Base-by-base conservation (phyloP, 1,140 invertebrate species). In the Drosophila tsacasi region DNA sequence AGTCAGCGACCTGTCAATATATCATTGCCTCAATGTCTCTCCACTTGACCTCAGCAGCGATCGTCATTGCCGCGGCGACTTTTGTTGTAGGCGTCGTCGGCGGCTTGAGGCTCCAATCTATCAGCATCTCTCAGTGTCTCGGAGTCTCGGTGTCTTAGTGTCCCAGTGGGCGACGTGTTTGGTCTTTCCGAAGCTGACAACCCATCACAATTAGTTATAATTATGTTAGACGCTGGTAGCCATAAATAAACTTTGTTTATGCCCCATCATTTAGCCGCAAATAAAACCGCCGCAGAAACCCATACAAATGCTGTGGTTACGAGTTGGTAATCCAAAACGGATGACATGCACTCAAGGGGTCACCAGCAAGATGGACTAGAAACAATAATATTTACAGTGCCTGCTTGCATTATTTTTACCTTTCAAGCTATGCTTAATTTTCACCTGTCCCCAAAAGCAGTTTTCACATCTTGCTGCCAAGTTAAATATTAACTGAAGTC, bases 191-290 rank as follows among this genome's bases (percentile, higher is more conserved):
- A 40, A 64, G 55, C 79, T 80, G 81, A 71, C 79, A 78, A 67
- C 64, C 50, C 54, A 68, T 61, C 72, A 84, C 81, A 89, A 89
- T 89, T 89, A 84, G 85, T 90, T 84, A 76, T 90, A 90, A 87
- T 89, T 90, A 89, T 81, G 71, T 74, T 73, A 73, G 76, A 49
- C 79, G 62, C 60, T 55, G 46, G 59, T 44, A 59, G 76, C 77
- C 78, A 72, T 79, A 77, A 81, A 81, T 69, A 81, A 83, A 59
- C 49, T 19, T 47, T 60, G 55, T 65, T 65, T 76, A 66, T 50
- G 69, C 12, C 67, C 12, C 44, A 25, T 17, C 19, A 57, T 67
- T 55, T 32, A 58, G 58, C 76, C 61, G 58, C 75, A 66, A 44
- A 50, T 27, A 12, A 19, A 57, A 66, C 77, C 59, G 44, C 47